Conservation (phyloP, 2,888 invertebrate species). For the Apoda limacodes region DNA sequence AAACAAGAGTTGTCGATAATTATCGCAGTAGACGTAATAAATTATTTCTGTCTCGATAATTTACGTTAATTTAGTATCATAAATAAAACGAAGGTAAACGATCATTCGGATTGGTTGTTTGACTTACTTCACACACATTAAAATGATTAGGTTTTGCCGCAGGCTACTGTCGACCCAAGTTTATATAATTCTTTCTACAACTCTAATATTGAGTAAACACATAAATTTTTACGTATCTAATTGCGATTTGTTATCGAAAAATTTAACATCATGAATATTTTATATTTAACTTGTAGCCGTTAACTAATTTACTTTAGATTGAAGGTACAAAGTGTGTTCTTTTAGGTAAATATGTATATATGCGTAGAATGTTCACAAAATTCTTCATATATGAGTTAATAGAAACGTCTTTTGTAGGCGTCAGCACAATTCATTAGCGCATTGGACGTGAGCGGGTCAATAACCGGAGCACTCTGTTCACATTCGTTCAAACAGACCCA, state of each 20-base stretch:
- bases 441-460: constrained; percentile 39
- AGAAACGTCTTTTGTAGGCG: constrained; percentile 41
- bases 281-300: too few relatives aligned
- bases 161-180: constrained; percentile 28
- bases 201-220: constrained; percentile 44
- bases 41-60: constrained; percentile 34
- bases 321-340: too few relatives aligned
- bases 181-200: constrained; percentile 27
- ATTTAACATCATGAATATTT: constrained; percentile 38
- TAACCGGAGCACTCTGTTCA: constrained; percentile 42
- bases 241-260: constrained; percentile 46
- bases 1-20: too few relatives aligned
- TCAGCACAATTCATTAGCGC: constrained; percentile 58
- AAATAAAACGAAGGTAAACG: constrained; percentile 29
- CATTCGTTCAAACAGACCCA: constrained; percentile 23
- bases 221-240: constrained; percentile 41
- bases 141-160: constrained; percentile 23
- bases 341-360: too few relatives aligned
- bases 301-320: too few relatives aligned
- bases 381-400: constrained; percentile 27
- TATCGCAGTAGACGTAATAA: too few relatives aligned
- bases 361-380: too few relatives aligned
- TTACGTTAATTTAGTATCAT: constrained; percentile 31
- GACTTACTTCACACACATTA: constrained; percentile 29
- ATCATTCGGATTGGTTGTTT: constrained; percentile 30